Conservation (phyloP, 2,113 vertebrate species). For the Acrocephalus kingi region DNA sequence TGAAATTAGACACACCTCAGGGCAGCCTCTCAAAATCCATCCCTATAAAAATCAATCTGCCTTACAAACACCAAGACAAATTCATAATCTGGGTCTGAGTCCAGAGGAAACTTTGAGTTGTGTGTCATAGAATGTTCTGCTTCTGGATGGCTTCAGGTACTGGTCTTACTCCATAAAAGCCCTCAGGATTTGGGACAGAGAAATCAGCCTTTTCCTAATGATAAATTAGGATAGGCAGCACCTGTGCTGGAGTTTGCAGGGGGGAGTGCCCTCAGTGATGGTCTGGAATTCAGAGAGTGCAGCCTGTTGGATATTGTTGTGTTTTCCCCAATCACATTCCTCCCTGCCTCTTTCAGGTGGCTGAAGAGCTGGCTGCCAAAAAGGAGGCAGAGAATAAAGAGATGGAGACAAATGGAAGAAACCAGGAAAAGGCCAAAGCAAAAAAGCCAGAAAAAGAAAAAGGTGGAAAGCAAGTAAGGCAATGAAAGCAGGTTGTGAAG, state of each 20-base stretch:
- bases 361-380: slow-evolving; percentile 78
- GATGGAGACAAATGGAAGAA: background rate
- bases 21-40: background rate
- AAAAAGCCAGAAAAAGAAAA: slow-evolving; percentile 24
- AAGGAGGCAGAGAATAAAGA: slow-evolving; percentile 60
- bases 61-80: background rate
- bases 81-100: background rate
- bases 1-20: background rate
- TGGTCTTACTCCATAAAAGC: background rate
- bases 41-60: background rate
- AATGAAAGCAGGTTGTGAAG: background rate
- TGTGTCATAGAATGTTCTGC: background rate
- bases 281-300: background rate
- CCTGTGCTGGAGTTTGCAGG: background rate
- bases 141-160: background rate
- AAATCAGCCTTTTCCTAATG: background rate
- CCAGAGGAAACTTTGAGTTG: background rate
- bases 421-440: background rate
- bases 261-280: background rate
- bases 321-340: background rate
- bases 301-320: background rate
- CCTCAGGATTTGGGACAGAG: background rate
- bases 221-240: background rate
- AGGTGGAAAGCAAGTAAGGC: slow-evolving; percentile 27
- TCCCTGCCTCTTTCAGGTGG: slow-evolving; percentile 71